Base-by-base conservation (phyloP, 2,888 invertebrate genomes). In the Epirrita christyi region DNA sequence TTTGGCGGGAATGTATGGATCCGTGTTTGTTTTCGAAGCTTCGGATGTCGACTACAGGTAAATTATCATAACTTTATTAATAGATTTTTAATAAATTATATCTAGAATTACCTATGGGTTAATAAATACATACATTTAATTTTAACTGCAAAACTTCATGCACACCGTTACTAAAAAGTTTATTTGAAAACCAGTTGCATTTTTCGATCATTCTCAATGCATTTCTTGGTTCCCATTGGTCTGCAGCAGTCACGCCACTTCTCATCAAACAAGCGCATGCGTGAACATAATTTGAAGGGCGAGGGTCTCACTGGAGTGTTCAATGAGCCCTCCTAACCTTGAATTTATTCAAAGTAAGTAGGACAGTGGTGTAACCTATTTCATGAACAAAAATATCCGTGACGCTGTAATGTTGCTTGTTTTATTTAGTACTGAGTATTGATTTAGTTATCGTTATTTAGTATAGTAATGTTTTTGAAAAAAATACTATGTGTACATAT, bases 1-100 rank as follows among this genome's bases (percentile, higher is more conserved):
- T 74, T 80, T 91, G 73, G 87, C 91, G 63, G 91, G 90, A 73
- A 85, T 91, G 83, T 91, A 78, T 52, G 91, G 88, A 40, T 83
- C 86, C 0, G 82, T 85, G 0, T 92, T 77, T 49, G 83, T 91
- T n/a, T 92, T 91, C 54, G 91, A 92, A 70, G 90, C 91, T 0
- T 63, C 83, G 0, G 86, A 89, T 64, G 78, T 91, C 21, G 63
- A 68, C 48, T 90, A 91, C 71, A 84, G 91, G 91, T 90, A 61
- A 75, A 80, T 68, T n/a, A n/a, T n/a, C n/a, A 21, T 21, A 21
- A 21, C 21, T 21, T n/a, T n/a, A n/a, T n/a, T n/a, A n/a, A n/a
- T n/a, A n/a, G n/a, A n/a, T n/a, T n/a, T 3, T 3, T 21, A 21
- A 21, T 21, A 4, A 10, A 36, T 15, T 5, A 36, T 15, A 8